A percentile compares a stretch with the other conserved stretches of the same genome.
Conservation (phyloP, 2,113 vertebrate species). For the Potamarius usumacintae region DNA sequence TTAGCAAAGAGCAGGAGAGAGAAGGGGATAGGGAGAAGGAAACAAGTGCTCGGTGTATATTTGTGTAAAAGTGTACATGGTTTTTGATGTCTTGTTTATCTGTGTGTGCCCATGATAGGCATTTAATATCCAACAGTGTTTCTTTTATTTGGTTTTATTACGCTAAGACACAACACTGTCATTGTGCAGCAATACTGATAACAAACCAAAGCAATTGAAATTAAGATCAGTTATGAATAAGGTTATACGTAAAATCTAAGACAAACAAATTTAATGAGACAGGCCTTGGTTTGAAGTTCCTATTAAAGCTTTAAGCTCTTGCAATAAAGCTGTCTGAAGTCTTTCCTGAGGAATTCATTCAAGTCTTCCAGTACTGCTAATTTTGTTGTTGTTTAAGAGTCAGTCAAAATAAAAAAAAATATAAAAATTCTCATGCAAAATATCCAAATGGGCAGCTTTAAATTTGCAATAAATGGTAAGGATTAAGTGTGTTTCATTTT, state of each 20-base stretch:
- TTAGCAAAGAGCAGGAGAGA: constrained; percentile 28
- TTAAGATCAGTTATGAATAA: constrained; percentile 12
- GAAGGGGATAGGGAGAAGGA: constrained; percentile 15
- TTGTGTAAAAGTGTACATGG: constrained; percentile 36
- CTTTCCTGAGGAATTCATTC: neutral
- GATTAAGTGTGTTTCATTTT: neutral
- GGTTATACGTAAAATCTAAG: neutral
- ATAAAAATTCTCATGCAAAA: constrained; percentile 10
- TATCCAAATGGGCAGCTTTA: constrained; percentile 68
- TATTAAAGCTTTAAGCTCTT: constrained; percentile 8
- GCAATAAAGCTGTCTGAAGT: constrained; percentile 33
- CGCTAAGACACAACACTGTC: neutral
- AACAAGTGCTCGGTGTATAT: constrained; percentile 22
- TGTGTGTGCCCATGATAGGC: constrained; percentile 2
- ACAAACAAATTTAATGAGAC: neutral
- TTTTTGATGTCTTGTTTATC: constrained; percentile 30
- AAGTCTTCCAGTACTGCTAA: constrained; percentile 44
- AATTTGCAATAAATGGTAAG: constrained; percentile 62
- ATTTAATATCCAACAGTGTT: neutral
- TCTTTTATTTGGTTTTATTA: constrained; percentile 4
- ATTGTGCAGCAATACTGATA: constrained; percentile 54
- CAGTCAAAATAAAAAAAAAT: neutral
- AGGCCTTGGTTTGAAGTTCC: neutral
- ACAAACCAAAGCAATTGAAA: constrained; percentile 47
- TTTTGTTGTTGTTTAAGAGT: neutral